Percentiles rank a stretch among this genome's conserved stretches.
Evolutionary conservation across 1,140 invertebrate genomes (phyloP).

Genomic region (Brachionus calyciflorus): DNA sequence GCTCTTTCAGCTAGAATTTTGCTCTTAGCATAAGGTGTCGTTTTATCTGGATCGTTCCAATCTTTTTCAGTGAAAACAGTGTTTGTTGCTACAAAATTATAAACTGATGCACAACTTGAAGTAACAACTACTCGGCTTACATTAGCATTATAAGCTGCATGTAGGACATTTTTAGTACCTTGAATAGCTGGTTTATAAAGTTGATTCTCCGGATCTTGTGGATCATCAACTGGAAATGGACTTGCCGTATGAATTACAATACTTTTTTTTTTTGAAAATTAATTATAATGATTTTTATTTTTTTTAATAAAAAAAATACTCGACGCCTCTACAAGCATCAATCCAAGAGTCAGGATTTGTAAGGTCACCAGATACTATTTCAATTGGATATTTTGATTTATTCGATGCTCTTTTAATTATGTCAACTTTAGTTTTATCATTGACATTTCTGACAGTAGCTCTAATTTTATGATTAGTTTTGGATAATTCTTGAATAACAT

Average conservation of each 20-base stretch:
- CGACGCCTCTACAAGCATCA: conserved; percentile 63
- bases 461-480: conserved; percentile 63
- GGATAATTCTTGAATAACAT: conserved; percentile 64
- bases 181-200: conserved; percentile 63
- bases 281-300: conserved; percentile 63
- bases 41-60: conserved; percentile 61
- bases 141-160: conserved; percentile 59
- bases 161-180: conserved; percentile 64
- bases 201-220: conserved; percentile 60
- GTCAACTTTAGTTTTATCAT: conserved; percentile 61
- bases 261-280: conserved; percentile 56
- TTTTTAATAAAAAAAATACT: conserved; percentile 52
- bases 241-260: conserved; percentile 64
- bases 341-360: conserved; percentile 56
- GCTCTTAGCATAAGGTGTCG: conserved; percentile 61
- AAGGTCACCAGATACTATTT: conserved; percentile 60
- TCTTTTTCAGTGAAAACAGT: conserved; percentile 63
- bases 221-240: conserved; percentile 61
- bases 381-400: conserved; percentile 59
- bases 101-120: conserved; percentile 56
- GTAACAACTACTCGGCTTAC: conserved; percentile 66
- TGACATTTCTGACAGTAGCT: conserved; percentile 63
- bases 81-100: conserved; percentile 60
- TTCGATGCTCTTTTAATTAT: conserved; percentile 58
- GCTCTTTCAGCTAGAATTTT: conserved; percentile 66